These are phyloP conservation scores for Idaea aversata DNA, from an alignment of 2,888 invertebrate genomes.

Conservation along the genomic window DNA sequence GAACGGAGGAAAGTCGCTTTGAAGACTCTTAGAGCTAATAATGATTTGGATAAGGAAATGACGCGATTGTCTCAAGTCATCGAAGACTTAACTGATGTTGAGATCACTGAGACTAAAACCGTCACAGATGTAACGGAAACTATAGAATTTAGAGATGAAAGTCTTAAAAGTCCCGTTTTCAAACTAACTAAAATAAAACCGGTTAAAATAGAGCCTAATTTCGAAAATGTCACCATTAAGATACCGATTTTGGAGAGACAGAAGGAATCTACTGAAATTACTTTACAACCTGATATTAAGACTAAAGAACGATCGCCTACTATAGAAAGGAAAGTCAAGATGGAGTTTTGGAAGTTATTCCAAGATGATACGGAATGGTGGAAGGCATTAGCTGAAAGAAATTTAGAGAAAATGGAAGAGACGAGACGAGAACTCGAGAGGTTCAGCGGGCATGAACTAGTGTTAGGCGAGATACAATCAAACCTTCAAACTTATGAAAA, in stretches of 20 bases:
- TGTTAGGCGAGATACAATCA: conserved; percentile 61
- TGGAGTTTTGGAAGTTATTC: conserved; percentile 70
- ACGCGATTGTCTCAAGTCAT: conserved; percentile 67
- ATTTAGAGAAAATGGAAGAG: conserved; percentile 72
- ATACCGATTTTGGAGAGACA: conserved; percentile 48
- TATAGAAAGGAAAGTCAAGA: conserved; percentile 45
- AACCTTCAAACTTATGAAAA: conserved; percentile 60
- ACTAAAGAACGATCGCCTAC: conserved; percentile 35
- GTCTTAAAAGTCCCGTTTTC: conserved; percentile 61
- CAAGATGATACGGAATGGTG: conserved; percentile 74
- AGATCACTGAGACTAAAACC: conserved; percentile 33
- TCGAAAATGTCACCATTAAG: conserved; percentile 27
- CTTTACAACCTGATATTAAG: conserved; percentile 46
- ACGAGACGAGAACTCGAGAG: conserved; percentile 66
- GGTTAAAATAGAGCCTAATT: conserved; percentile 45
- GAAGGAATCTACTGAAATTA: conserved; percentile 48
- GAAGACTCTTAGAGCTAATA: conserved; percentile 51
- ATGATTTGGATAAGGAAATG: conserved; percentile 71
- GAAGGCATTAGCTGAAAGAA: conserved; percentile 70
- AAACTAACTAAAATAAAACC: conserved; percentile 67
- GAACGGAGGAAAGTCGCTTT: conserved; percentile 51
- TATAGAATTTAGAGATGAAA: conserved; percentile 40
- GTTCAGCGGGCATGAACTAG: conserved; percentile 70
- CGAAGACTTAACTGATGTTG: conserved; percentile 63
- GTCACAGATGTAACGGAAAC: conserved; percentile 28